These are phyloP conservation scores for Tympanoctomys barrerae DNA, from an alignment of 2,797 vertebrate species.

Conservation along the genomic window DNA sequence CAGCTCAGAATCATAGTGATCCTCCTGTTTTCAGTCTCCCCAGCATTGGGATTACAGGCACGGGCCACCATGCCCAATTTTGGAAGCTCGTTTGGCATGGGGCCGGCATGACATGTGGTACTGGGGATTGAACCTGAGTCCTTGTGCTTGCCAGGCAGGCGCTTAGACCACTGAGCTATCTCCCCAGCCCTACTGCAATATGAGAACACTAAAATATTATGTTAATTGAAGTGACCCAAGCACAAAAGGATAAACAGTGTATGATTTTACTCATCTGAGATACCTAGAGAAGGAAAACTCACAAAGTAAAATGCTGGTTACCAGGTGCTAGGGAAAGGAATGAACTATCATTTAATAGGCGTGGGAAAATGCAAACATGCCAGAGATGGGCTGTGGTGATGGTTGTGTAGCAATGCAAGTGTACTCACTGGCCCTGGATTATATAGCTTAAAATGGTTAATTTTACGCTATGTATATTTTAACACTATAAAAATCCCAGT, in stretches of 20 bases:
- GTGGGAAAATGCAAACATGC: neutral
- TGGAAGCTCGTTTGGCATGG: too few relatives aligned
- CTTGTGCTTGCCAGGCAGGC: too few relatives aligned
- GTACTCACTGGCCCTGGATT: neutral
- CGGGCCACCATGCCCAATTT: too few relatives aligned
- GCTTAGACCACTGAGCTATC: too few relatives aligned
- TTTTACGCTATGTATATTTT: constrained; percentile 11
- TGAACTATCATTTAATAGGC: neutral
- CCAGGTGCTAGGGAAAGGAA: too few relatives aligned
- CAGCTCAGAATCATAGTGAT: too few relatives aligned
- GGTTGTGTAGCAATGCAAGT: neutral
- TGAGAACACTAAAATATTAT: neutral
- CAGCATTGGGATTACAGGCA: too few relatives aligned
- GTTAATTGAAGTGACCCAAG: neutral
- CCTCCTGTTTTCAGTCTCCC: too few relatives aligned
- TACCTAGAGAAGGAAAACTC: neutral
- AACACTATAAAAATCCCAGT: neutral
- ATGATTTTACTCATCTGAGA: neutral
- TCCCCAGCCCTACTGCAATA: neutral
- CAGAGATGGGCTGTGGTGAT: neutral
- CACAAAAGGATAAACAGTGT: neutral
- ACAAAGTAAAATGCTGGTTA: neutral
- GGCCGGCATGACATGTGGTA: too few relatives aligned
- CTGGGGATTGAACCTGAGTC: too few relatives aligned
- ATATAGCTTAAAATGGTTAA: neutral